Base-by-base conservation (phyloP, 30 jellyfish, hydroid and myxozoan species). In the Morbakka virulenta region DNA sequence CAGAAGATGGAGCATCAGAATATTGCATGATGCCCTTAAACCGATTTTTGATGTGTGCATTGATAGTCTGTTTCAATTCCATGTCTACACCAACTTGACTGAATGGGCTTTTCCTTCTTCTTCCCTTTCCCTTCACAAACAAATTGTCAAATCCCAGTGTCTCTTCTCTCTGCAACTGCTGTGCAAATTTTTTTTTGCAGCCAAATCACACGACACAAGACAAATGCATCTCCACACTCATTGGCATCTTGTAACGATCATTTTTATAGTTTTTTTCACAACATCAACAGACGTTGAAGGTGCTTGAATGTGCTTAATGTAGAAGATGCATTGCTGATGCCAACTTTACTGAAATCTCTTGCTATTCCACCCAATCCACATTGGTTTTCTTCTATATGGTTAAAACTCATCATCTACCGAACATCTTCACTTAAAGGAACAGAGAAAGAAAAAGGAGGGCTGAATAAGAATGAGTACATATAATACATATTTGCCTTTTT, bases 41-140 rank as follows among this genome's bases (percentile, higher is more conserved):
- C n/a, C 83, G 83, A 27, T 25, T 71, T 71, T 71, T 41, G 80
- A 49, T 50, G 30, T 71, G 75, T 14, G 81, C 83, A 71, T 71
- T 71, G 28, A 71, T 71, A 3, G 36, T 36, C 25, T 71, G 83
- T 25, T 61, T 57, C 4, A 74, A 36, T n/a, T n/a, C n/a, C n/a
- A n/a, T n/a, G n/a, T n/a, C n/a, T n/a, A n/a, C n/a, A n/a, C n/a
- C n/a, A n/a, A n/a, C n/a, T n/a, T n/a, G n/a, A n/a, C n/a, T n/a
- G n/a, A n/a, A n/a, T n/a, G n/a, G n/a, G n/a, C n/a, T n/a, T n/a
- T n/a, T n/a, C n/a, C n/a, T n/a, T n/a, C n/a, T n/a, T n/a, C n/a
- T n/a, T n/a, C n/a, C n/a, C n/a, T n/a, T n/a, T n/a, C n/a, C n/a
- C 80, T 62, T 62, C 35, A 77, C 65, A 67, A 77, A 50, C 88